Percentiles rank a stretch among this genome's conserved stretches.
phyloP scores from a whole-genome alignment of 1,140 invertebrate genomes.

The Chymomyza costata region DNA sequence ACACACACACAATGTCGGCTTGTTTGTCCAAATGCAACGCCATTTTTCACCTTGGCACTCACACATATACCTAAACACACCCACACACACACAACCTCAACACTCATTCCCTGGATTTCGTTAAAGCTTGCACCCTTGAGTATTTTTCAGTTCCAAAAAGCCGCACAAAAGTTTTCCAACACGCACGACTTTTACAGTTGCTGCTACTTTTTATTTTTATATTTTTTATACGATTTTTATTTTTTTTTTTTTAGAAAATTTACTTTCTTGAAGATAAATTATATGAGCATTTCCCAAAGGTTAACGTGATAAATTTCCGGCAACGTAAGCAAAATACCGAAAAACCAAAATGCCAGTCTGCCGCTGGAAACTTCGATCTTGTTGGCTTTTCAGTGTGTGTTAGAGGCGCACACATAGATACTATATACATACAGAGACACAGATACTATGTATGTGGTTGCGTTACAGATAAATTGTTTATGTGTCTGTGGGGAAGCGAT shows the following conservation, averaged over 20 bases:
- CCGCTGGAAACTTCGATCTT: constrained; percentile 52
- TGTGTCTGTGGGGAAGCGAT: constrained; percentile 73
- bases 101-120: not conserved
- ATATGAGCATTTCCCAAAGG: constrained; percentile 72
- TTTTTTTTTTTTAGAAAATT: constrained; percentile 49
- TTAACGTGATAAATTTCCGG: constrained; percentile 70
- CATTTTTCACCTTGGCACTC: constrained; percentile 43
- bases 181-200: constrained; percentile 14
- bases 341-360: constrained; percentile 52
- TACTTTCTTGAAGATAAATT: constrained; percentile 70
- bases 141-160: constrained; percentile 52
- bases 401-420: not conserved
- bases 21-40: constrained; percentile 50
- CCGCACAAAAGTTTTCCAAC: constrained; percentile 41
- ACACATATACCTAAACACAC: constrained; percentile 12
- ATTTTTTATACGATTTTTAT: constrained; percentile 2
- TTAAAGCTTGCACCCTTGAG: constrained; percentile 46
- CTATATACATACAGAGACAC: not conserved
- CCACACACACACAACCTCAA: not conserved
- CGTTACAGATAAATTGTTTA: constrained; percentile 73
- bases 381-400: constrained; percentile 32
- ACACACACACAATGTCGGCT: constrained; percentile 11
- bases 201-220: constrained; percentile 7
- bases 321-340: constrained; percentile 67
- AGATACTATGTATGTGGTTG: constrained; percentile 28